These are phyloP conservation scores for Anhinga anhinga DNA, from an alignment of 2,113 vertebrate genomes.

Conservation along the genomic window DNA sequence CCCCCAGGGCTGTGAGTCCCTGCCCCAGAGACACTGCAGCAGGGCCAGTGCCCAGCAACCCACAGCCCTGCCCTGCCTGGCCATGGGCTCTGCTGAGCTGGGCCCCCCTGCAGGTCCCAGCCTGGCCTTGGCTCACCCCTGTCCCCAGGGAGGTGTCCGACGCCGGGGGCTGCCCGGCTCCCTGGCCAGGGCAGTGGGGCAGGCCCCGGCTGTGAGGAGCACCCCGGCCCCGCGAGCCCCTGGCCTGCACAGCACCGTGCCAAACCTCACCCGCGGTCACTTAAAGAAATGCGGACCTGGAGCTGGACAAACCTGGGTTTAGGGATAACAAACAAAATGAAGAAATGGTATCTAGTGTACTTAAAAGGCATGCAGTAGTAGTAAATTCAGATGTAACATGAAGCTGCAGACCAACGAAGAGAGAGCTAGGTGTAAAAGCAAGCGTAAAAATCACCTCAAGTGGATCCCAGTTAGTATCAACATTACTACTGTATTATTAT, in stretches of 20 bases:
- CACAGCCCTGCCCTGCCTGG: neutral
- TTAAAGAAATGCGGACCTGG: neutral
- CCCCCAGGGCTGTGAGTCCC: no score
- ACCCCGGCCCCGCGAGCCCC: neutral
- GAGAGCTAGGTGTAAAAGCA: neutral
- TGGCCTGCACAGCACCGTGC: rapidly evolving
- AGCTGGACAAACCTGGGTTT: neutral
- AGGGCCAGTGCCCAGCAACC: neutral
- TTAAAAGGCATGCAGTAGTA: neutral
- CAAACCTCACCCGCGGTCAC: rapidly evolving
- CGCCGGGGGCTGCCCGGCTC: neutral
- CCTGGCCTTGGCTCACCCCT: neutral
- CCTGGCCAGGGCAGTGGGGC: rapidly evolving
- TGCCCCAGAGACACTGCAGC: neutral
- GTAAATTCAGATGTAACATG: neutral
- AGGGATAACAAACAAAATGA: neutral
- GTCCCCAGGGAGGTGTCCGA: neutral
- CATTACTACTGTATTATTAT: neutral
- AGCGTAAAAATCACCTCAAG: neutral
- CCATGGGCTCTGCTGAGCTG: neutral
- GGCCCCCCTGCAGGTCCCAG: rapidly evolving
- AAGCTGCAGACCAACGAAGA: neutral
- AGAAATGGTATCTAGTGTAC: neutral
- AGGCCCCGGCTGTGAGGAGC: rapidly evolving
- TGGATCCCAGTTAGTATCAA: neutral